Percentiles rank a stretch among this genome's conserved stretches.
Conservation (phyloP, 2,888 invertebrate species). For the Heteropelma amictum region DNA sequence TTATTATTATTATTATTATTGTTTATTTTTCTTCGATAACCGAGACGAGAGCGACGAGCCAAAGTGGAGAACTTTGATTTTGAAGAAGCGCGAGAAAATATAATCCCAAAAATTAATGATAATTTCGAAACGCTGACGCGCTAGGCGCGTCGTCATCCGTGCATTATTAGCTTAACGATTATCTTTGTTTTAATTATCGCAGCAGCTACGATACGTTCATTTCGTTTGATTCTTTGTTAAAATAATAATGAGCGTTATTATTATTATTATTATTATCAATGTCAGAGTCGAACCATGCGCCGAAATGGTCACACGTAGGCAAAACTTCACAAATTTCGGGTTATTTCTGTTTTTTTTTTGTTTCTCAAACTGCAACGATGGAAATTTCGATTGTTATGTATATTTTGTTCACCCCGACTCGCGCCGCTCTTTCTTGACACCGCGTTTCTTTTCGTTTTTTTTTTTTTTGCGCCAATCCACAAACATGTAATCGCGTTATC, state of each 20-base stretch:
- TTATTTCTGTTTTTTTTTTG: constrained; percentile 16
- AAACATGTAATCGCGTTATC: constrained; percentile 7
- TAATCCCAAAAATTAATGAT: constrained; percentile 5
- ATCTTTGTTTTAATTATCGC: constrained; percentile 30
- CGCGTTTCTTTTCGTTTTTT: constrained; percentile 16
- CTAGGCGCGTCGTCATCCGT: constrained; percentile 18
- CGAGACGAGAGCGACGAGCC: constrained; percentile 9
- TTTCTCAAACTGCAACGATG: constrained; percentile 6
- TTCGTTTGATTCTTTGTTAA: constrained; percentile 26
- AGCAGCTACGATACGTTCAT: constrained; percentile 46
- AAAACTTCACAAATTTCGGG: no score
- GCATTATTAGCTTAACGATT: constrained; percentile 35
- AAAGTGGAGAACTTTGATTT: constrained; percentile 1
- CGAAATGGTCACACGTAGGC: constrained; percentile 17
- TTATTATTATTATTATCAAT: constrained; percentile 12
- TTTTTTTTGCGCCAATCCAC: constrained; percentile 14
- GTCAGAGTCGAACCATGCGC: not conserved
- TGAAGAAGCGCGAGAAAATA: not conserved
- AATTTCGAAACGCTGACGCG: not conserved
- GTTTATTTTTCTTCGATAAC: not conserved
- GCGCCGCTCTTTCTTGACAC: constrained; percentile 23
- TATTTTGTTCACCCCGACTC: constrained; percentile 24
- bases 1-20: not conserved
- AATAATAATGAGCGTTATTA: constrained; percentile 32
- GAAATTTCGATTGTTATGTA: constrained; percentile 4